Evolutionary conservation across 2,888 invertebrate species (phyloP).

Genomic region (Oxycera nigricornis): DNA sequence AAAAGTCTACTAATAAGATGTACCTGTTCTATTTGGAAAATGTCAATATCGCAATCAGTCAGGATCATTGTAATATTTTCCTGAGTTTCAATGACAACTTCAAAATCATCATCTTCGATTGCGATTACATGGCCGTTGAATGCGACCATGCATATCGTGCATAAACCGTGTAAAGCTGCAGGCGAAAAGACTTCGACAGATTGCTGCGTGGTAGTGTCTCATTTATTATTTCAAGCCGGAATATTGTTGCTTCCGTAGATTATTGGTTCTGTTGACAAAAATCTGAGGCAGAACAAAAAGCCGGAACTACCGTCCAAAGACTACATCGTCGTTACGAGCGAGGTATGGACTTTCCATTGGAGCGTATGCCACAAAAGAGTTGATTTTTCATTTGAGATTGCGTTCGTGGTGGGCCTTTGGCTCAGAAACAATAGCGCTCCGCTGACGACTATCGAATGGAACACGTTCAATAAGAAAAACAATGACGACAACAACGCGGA

Average conservation of each 20-base stretch:
- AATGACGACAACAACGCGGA: neutral
- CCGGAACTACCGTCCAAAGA: slow-evolving; percentile 63
- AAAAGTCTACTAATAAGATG: too few species aligned
- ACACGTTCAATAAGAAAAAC: slow-evolving; percentile 35
- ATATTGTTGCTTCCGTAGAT: slow-evolving; percentile 14
- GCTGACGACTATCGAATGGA: slow-evolving; percentile 34
- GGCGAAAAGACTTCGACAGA: neutral
- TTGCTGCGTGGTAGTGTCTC: neutral
- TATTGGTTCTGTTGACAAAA: slow-evolving; percentile 29
- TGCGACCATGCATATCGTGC: too few species aligned
- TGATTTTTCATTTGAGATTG: slow-evolving; percentile 41
- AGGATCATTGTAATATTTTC: too few species aligned
- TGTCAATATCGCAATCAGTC: too few species aligned
- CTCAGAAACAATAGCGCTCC: slow-evolving; percentile 11
- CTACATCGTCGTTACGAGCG: slow-evolving; percentile 12
- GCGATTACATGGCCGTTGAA: too few species aligned
- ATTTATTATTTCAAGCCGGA: slow-evolving; percentile 16
- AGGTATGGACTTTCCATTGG: slow-evolving; percentile 45
- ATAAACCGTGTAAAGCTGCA: too few species aligned
- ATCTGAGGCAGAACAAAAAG: slow-evolving; percentile 53
- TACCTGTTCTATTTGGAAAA: too few species aligned
- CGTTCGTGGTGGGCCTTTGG: slow-evolving; percentile 12
- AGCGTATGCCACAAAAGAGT: slow-evolving; percentile 38
- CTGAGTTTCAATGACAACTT: too few species aligned
- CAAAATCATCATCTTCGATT: too few species aligned